Evolutionary conservation across 2,888 invertebrate species (phyloP).

Genomic region (Campoplex nolae): DNA sequence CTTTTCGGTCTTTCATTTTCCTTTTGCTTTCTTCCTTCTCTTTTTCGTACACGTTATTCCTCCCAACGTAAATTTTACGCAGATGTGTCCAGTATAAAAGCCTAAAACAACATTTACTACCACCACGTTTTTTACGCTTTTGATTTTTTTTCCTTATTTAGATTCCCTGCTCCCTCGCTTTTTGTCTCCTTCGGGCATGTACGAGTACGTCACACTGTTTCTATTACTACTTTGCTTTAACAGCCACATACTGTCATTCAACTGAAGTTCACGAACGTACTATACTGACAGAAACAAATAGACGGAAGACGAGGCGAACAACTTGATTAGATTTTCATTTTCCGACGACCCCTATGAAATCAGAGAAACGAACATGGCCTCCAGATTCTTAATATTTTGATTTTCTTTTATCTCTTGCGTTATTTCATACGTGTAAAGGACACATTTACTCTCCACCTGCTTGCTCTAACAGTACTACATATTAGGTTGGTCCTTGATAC

Average conservation of each 20-base stretch:
- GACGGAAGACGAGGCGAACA: conserved; percentile 32
- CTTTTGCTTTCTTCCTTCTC: conserved; percentile 35
- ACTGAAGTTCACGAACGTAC: conserved; percentile 32
- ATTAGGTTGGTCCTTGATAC: too few relatives aligned
- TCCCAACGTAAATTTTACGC: conserved; percentile 62
- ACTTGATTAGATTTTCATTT: conserved; percentile 72
- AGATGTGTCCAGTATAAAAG: conserved; percentile 71
- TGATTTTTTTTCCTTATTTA: conserved; percentile 21
- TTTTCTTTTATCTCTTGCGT: conserved; percentile 75
- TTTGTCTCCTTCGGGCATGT: conserved; percentile 33
- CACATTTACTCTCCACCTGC: conserved; percentile 54
- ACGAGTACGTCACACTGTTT: conserved; percentile 52
- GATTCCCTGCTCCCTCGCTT: conserved; percentile 46
- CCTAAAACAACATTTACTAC: conserved; percentile 77
- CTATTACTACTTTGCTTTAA: conserved; percentile 53
- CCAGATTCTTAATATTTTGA: conserved; percentile 68
- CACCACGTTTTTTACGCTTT: conserved; percentile 24
- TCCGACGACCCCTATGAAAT: conserved; percentile 44
- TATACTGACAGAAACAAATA: conserved; percentile 45
- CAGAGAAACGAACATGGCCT: conserved; percentile 33
- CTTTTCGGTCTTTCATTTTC: conserved; percentile 40
- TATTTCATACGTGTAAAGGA: conserved; percentile 75
- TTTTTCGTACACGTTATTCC: conserved; percentile 47
- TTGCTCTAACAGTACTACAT: too few relatives aligned
- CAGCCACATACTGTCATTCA: conserved; percentile 16